Base-by-base conservation (phyloP, 2,113 vertebrate species). In the Neolamprologus cancellatus region DNA sequence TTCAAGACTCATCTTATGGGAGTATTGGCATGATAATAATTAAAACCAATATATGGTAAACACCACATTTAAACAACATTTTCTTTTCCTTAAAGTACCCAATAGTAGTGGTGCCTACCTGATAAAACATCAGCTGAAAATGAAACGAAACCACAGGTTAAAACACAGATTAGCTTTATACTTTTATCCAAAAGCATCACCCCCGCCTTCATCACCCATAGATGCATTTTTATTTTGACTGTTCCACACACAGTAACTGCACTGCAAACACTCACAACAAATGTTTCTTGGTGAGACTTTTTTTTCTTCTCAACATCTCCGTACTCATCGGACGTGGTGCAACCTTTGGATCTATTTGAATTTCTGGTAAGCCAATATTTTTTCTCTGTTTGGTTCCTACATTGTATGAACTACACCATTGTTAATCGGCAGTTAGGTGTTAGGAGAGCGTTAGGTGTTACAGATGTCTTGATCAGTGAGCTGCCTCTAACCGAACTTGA, bases 321-420 rank as follows among this genome's bases (percentile, higher is more conserved):
- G 2, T 69, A 41, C 12, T 69, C 64, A 41, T 23, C 4, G 5
- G 36, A 0, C 3, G 0, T 4, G 64, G 12, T 69, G 4, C 2
- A 69, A 69, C n/a, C 4, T 69, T 41, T 41, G n/a, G n/a, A 69
- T 9, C 20, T 69, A 41, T 15, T 69, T 69, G 36, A 12, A 23
- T 69, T 23, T 69, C 64, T 41, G 34, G 4, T 41, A 23, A 71
- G n/a, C 64, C 13, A 71, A 44, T 69, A 2, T 0, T 4, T 74
- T 25, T 10, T 25, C 66, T 46, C 69, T 28, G 2, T 48, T 74
- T 46, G 69, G 14, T 5, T 74, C 23, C 17, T 28, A 28, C 14
- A 28, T 74, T 30, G 41, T 74, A 30, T 5, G 8, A 74, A 46
- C 23, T 3, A 46, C 20, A 28, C 8, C 23, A 25, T 44, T 44